Conservation (phyloP, 2,888 invertebrate species). For the Lochmaea crataegi region DNA sequence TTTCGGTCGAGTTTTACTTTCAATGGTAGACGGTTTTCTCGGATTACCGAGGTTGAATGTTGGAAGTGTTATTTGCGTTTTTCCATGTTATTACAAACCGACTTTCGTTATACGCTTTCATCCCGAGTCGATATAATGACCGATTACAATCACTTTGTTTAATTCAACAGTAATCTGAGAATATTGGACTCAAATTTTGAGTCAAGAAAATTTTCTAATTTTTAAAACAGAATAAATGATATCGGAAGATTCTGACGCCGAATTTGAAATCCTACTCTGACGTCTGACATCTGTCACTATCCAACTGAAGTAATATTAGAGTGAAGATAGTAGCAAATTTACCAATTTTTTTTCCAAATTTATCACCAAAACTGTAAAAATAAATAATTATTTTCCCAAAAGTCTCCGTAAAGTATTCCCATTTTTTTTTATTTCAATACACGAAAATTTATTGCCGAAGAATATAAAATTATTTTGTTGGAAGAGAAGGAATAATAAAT, state of each 20-base stretch:
- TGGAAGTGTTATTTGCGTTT: slow-evolving; percentile 61
- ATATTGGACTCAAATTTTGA: too few species aligned
- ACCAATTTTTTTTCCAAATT: slow-evolving; percentile 6
- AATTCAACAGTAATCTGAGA: too few species aligned
- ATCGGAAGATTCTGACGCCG: too few species aligned
- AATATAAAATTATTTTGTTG: slow-evolving; percentile 66
- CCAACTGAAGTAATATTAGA: too few species aligned
- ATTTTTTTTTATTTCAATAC: slow-evolving; percentile 64
- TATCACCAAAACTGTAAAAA: slow-evolving; percentile 12
- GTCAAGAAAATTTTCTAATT: too few species aligned
- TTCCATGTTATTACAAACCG: slow-evolving; percentile 54
- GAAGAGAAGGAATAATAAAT: slow-evolving; percentile 63
- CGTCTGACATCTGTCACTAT: too few species aligned
- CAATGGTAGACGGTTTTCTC: slow-evolving; percentile 57
- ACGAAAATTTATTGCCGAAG: slow-evolving; percentile 65
- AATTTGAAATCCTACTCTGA: too few species aligned
- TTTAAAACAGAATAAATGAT: too few species aligned
- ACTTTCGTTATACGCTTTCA: slow-evolving; percentile 36
- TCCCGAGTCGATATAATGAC: slow-evolving; percentile 22
- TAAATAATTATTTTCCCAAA: not conserved
- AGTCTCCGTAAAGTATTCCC: not conserved
- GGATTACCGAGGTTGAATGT: slow-evolving; percentile 61
- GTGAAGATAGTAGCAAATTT: too few species aligned
- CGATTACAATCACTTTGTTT: too few species aligned
- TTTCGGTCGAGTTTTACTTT: slow-evolving; percentile 58